Conservation (phyloP, 2,888 invertebrate genomes). For the Nomada ferruginata region DNA sequence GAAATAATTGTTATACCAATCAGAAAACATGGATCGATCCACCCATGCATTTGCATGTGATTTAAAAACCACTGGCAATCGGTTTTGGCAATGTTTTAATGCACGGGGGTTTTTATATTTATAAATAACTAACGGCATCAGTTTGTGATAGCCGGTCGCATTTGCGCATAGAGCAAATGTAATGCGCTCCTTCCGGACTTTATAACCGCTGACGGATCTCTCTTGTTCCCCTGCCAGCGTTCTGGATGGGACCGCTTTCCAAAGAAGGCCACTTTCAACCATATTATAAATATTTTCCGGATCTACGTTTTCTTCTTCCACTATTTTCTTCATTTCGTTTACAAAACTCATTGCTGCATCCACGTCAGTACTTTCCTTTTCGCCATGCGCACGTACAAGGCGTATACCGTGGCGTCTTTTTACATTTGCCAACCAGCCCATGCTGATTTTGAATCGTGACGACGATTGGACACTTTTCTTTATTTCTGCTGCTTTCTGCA, state of each 20-base stretch:
- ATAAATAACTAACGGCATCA: too few species aligned
- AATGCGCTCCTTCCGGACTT: too few species aligned
- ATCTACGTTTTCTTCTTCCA: constrained; percentile 17
- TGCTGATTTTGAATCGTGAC: constrained; percentile 6
- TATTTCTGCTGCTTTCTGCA: constrained; percentile 26
- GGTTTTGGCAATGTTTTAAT: too few species aligned
- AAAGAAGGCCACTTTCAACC: constrained; percentile 67
- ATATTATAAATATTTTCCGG: constrained; percentile 69
- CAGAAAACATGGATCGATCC: too few species aligned
- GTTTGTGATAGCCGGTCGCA: too few species aligned
- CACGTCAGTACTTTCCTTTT: constrained; percentile 7
- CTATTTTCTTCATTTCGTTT: not conserved
- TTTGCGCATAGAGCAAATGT: too few species aligned
- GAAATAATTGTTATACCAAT: too few species aligned
- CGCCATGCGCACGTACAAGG: not conserved
- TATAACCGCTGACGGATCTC: constrained; percentile 33
- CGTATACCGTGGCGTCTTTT: constrained; percentile 29
- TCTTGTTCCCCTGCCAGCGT: constrained; percentile 61
- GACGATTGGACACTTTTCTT: not conserved
- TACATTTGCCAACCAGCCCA: constrained; percentile 13
- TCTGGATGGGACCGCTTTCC: constrained; percentile 66
- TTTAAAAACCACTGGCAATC: too few species aligned
- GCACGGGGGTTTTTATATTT: too few species aligned
- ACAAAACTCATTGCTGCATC: not conserved
- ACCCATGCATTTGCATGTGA: too few species aligned